A percentile compares a stretch with the other conserved stretches of the same genome.
These are phyloP conservation scores for Eriocheir sinensis DNA, from an alignment of 1,140 invertebrate genomes.

Conservation along the genomic window DNA sequence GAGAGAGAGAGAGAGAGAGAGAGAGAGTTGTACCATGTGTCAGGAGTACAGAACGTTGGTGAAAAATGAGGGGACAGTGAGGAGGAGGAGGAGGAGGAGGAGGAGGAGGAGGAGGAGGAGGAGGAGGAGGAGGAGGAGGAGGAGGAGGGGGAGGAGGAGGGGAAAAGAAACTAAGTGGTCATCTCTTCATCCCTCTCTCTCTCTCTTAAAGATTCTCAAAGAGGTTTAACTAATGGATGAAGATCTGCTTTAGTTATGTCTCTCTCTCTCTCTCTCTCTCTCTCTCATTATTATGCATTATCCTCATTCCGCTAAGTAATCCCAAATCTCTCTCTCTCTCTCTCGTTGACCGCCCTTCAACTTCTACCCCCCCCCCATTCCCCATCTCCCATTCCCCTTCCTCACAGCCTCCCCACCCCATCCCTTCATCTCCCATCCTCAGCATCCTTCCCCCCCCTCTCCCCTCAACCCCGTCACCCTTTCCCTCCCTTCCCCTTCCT, in stretches of 20 bases:
- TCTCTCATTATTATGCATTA: too few species aligned
- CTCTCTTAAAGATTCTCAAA: background rate
- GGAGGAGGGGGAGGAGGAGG: background rate
- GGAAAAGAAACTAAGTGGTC: background rate
- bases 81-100: too few species aligned
- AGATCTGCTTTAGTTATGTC: slow-evolving; percentile 1
- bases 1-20: slow-evolving; percentile 37
- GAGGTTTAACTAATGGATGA: background rate
- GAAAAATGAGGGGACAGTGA: too few species aligned
- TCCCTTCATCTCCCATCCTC: background rate
- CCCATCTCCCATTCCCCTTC: too few species aligned
- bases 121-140: background rate
- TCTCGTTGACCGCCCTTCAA: too few species aligned
- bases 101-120: background rate
- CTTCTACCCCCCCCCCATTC: too few species aligned
- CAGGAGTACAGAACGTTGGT: too few species aligned
- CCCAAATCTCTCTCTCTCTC: slow-evolving; percentile 51
- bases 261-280: slow-evolving; percentile 53
- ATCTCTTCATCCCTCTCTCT: background rate
- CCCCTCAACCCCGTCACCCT: background rate
- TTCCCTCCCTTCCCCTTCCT: background rate
- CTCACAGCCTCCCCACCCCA: too few species aligned
- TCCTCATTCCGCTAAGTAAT: too few species aligned
- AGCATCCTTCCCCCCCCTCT: background rate
- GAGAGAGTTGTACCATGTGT: background rate